These are phyloP conservation scores for Junonia oenone DNA, from an alignment of 2,888 invertebrate species.

Conservation along the genomic window DNA sequence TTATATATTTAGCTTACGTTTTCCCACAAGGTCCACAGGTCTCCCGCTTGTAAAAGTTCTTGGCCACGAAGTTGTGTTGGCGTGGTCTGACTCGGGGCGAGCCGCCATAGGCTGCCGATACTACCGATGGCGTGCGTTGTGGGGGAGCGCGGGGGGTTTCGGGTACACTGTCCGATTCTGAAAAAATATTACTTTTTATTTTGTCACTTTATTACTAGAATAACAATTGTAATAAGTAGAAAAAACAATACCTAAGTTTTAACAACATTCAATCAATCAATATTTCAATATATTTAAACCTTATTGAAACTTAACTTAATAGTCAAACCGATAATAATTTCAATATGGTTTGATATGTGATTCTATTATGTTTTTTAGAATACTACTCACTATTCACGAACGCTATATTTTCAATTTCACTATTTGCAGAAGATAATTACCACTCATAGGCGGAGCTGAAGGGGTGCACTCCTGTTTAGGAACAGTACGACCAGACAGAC, in stretches of 20 bases:
- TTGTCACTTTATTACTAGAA: too few species aligned
- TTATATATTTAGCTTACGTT: slow-evolving; percentile 57
- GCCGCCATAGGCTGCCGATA: slow-evolving; percentile 56
- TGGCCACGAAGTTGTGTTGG: slow-evolving; percentile 85
- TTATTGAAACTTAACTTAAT: too few species aligned
- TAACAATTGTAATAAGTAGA: too few species aligned
- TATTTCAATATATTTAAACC: too few species aligned
- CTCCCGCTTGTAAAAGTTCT: slow-evolving; percentile 89
- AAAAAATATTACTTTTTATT: neutral
- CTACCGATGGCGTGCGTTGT: slow-evolving; percentile 59
- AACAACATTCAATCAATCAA: too few species aligned
- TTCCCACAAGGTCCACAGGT: slow-evolving; percentile 88
- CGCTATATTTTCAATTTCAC: too few species aligned
- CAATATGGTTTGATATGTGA: too few species aligned
- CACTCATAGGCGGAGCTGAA: slow-evolving; percentile 58
- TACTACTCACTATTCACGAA: too few species aligned
- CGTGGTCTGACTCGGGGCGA: slow-evolving; percentile 57
- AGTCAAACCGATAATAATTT: too few species aligned
- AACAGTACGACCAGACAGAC: slow-evolving; percentile 36
- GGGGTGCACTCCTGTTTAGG: slow-evolving; percentile 43
- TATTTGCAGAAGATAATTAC: too few species aligned
- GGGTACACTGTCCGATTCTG: slow-evolving; percentile 59
- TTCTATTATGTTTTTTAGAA: too few species aligned
- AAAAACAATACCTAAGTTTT: too few species aligned
- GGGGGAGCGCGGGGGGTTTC: slow-evolving; percentile 47